A percentile compares a stretch with the other conserved stretches of the same genome.
Conservation (phyloP, 2,888 invertebrate genomes). For the Elegia similella region DNA sequence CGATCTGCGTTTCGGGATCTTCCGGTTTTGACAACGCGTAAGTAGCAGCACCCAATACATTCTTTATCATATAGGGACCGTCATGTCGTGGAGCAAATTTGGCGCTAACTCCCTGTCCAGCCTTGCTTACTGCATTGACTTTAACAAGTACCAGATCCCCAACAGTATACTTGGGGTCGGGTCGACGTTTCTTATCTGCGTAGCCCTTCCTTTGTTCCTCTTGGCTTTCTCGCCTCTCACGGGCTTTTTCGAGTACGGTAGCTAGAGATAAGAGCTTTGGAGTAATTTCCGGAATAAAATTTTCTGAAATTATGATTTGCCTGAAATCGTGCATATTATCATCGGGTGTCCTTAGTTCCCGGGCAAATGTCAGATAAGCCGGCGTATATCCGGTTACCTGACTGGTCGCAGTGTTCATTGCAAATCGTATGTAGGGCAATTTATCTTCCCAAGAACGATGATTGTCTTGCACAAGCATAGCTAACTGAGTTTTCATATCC, state of each 20-base stretch:
- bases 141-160: too few species aligned
- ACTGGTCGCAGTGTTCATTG: conserved; percentile 41
- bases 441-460: too few species aligned
- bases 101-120: too few species aligned
- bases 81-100: too few species aligned
- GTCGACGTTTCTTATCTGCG: too few species aligned
- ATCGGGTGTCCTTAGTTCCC: conserved; percentile 8
- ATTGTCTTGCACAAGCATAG: conserved; percentile 21
- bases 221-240: conserved; percentile 2
- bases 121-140: too few species aligned
- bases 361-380: conserved; percentile 13
- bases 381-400: not conserved
- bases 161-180: too few species aligned
- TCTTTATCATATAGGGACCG: too few species aligned
- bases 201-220: not conserved
- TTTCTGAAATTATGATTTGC: conserved; percentile 1
- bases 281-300: conserved; percentile 11
- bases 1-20: too few species aligned
- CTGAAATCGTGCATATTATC: not conserved
- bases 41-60: too few species aligned
- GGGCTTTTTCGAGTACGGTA: not conserved
- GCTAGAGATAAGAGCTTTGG: conserved; percentile 1
- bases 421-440: too few species aligned
- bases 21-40: too few species aligned
- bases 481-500: conserved; percentile 28